Evolutionary conservation across 2,888 invertebrate genomes (phyloP).

Genomic region (Graphium colonna): DNA sequence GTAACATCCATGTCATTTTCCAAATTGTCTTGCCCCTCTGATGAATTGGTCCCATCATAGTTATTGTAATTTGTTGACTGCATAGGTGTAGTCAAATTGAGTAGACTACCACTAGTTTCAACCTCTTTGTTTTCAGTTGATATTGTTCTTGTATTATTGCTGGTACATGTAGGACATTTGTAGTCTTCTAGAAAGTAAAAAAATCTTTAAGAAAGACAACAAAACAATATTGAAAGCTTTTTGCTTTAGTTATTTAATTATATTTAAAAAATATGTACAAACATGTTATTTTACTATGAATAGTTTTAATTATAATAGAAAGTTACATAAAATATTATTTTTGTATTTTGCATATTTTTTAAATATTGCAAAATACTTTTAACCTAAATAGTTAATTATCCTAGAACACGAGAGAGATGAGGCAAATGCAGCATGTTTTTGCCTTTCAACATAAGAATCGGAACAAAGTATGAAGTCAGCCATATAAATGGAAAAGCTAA

Average conservation of each 20-base stretch:
- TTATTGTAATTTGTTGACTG: constrained; percentile 64
- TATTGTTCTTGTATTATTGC: constrained; percentile 50
- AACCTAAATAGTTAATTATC: too few species aligned
- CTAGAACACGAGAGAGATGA: too few species aligned
- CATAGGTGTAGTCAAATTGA: constrained; percentile 68
- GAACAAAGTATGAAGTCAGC: too few species aligned
- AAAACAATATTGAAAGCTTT: too few species aligned
- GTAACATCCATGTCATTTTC: constrained; percentile 40
- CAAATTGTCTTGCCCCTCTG: constrained; percentile 44
- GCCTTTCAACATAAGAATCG: too few species aligned
- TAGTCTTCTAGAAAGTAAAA: constrained; percentile 59
- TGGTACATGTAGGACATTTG: constrained; percentile 60
- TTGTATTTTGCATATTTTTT: too few species aligned
- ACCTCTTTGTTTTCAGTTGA: constrained; percentile 69
- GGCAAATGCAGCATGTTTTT: too few species aligned
- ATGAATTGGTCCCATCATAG: constrained; percentile 55
- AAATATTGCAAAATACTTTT: too few species aligned
- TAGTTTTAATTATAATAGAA: too few species aligned
- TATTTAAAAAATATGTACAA: not conserved
- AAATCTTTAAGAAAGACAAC: not conserved
- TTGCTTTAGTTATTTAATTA: not conserved
- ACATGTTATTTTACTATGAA: too few species aligned
- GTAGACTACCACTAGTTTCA: constrained; percentile 70
- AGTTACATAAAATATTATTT: too few species aligned
- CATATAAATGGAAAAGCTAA: too few species aligned